A percentile compares a stretch with the other conserved stretches of the same genome.
phyloP scores from a whole-genome alignment of 2,113 vertebrate genomes.

The Oenanthe oenanthe region DNA sequence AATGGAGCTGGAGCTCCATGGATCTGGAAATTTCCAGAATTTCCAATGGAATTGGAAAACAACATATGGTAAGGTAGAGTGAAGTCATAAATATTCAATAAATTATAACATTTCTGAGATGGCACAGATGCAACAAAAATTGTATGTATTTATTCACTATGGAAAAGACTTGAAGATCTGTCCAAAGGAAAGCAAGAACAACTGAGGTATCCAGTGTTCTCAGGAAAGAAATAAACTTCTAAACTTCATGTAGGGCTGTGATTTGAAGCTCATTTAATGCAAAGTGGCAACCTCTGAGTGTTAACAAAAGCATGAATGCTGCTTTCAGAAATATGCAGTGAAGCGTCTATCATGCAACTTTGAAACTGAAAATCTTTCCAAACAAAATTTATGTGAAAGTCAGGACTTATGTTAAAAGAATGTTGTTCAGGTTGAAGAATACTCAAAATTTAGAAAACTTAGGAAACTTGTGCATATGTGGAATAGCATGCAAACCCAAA shows the following conservation, averaged over 20 bases:
- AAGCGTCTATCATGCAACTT: neutral
- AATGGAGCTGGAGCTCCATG: neutral
- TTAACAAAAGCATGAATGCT: neutral
- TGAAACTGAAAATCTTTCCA: neutral
- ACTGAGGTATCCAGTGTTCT: neutral
- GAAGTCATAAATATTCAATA: neutral
- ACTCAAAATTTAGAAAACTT: neutral
- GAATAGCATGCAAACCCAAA: neutral
- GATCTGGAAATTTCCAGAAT: no score
- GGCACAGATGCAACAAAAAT: neutral
- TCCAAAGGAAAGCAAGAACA: neutral
- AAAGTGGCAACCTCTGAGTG: neutral
- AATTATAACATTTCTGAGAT: neutral
- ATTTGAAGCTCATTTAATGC: neutral
- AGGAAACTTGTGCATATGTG: neutral
- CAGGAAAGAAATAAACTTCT: neutral
- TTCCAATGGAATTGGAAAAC: neutral
- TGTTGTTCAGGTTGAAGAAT: neutral
- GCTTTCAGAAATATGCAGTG: neutral
- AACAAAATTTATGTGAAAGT: neutral
- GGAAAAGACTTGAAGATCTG: neutral
- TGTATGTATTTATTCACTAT: neutral
- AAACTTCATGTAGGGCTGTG: neutral
- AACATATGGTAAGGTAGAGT: neutral
- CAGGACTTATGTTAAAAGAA: neutral